Evolutionary conservation across 2,888 invertebrate species (phyloP), one percentile per base, ranked within the genome.

Genomic region (Macrophya alboannulata): DNA sequence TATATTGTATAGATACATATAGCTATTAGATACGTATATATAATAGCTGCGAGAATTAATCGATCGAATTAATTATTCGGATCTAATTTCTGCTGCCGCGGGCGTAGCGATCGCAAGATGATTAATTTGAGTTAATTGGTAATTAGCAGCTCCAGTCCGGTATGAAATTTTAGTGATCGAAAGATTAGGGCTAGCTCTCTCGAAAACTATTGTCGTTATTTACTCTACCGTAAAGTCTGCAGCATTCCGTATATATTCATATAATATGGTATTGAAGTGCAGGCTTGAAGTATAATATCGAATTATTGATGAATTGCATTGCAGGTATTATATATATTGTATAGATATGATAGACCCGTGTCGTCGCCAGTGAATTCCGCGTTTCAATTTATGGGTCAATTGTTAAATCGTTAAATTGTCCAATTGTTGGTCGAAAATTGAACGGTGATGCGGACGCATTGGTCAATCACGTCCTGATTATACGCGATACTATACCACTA

Each of bases 351-450:
- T 12, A 17, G 68, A 68, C 21, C 6, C n/a, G n/a, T 68, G 68
- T 62, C 68, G 68, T 17, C 68, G 37, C 0, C 68, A 68, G 72
- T 74, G 12, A 74, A 25, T 74, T 43, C 72, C n/a, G 43, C 45
- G 72, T 45, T 74, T 62, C 40, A 62, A 62, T 62, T 81, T 62
- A 51, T 77, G 77, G 81, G 81, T 81, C 81, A 81, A 81, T 81
- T 62, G 81, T 40, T 81, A 40, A 40, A 59, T 59, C 43, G 81
- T 31, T 43, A 40, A 62, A 81, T 81, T 81, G 81, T 40, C 21
- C 55, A 77, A 77, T 77, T 25, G 77, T 77, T 77, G 21, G 25
- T 77, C 25, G 37, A 55, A 31, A 59, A 43, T 43, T 43, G 81
- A 40, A 81, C 45, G 25, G 25, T 45, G 17, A 45, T 45, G 17